Conservation (phyloP, 2,113 vertebrate genomes). For the Oreocharis arfaki region DNA sequence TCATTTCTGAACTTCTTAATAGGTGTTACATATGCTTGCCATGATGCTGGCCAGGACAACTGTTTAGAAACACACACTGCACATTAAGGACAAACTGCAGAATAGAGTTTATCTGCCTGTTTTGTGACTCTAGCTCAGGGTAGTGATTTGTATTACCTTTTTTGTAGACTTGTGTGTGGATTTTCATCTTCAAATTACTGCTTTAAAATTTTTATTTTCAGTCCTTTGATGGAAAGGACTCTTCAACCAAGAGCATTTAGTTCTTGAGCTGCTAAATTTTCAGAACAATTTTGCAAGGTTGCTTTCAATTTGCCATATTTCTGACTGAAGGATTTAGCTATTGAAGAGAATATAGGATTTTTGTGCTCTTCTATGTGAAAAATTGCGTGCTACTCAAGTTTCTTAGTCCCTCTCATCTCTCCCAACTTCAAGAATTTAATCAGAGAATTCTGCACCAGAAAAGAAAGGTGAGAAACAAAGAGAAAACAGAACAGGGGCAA, state of each 20-base stretch:
- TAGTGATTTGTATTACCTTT: background rate
- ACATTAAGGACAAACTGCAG: background rate
- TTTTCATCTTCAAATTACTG: background rate
- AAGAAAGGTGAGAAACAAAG: background rate
- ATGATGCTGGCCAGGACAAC: background rate
- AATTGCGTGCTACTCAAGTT: background rate
- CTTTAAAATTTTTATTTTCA: background rate
- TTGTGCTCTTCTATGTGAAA: background rate
- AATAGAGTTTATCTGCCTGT: background rate
- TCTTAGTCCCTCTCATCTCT: background rate
- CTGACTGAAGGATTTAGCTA: background rate
- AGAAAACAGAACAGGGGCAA: background rate
- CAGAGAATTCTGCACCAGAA: background rate
- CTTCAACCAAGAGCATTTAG: background rate
- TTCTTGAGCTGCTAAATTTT: background rate
- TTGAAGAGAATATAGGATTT: background rate
- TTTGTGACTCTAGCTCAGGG: background rate
- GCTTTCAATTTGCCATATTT: background rate
- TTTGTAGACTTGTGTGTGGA: background rate
- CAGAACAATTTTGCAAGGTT: background rate
- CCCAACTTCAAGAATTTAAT: background rate
- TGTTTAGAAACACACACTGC: background rate
- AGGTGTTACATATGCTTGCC: background rate
- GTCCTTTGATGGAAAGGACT: background rate
- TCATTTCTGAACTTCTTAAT: background rate